These are phyloP conservation scores for Hylia prasina DNA, from an alignment of 2,113 vertebrate species.

Conservation along the genomic window DNA sequence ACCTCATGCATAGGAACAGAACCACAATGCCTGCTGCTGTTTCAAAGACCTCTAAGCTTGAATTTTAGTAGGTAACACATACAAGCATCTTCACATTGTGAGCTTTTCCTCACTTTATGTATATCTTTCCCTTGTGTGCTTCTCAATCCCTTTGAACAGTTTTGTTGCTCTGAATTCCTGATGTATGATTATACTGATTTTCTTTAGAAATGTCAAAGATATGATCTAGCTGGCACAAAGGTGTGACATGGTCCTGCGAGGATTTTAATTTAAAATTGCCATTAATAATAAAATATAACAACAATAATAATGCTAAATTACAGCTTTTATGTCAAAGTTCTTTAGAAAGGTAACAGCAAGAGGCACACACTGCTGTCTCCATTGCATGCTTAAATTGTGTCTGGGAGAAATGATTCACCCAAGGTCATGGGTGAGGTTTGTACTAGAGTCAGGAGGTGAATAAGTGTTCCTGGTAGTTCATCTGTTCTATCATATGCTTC, in stretches of 20 bases:
- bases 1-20: not conserved
- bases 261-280: not conserved
- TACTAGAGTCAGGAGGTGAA: not conserved
- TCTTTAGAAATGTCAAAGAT: not conserved
- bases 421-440: not conserved
- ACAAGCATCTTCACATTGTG: not conserved
- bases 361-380: not conserved
- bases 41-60: not conserved
- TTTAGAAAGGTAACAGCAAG: not conserved
- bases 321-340: not conserved
- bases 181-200: not conserved
- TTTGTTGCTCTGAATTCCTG: not conserved
- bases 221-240: not conserved
- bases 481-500: not conserved
- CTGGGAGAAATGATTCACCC: not conserved
- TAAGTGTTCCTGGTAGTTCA: not conserved
- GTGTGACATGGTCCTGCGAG: not conserved
- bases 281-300: not conserved
- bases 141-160: not conserved
- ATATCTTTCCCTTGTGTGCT: not conserved
- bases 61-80: conserved; percentile 3
- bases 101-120: not conserved
- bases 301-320: not conserved
- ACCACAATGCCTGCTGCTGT: not conserved
- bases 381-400: not conserved